phyloP scores from a whole-genome alignment of 2,888 invertebrate genomes.

The Acleris holmiana region DNA sequence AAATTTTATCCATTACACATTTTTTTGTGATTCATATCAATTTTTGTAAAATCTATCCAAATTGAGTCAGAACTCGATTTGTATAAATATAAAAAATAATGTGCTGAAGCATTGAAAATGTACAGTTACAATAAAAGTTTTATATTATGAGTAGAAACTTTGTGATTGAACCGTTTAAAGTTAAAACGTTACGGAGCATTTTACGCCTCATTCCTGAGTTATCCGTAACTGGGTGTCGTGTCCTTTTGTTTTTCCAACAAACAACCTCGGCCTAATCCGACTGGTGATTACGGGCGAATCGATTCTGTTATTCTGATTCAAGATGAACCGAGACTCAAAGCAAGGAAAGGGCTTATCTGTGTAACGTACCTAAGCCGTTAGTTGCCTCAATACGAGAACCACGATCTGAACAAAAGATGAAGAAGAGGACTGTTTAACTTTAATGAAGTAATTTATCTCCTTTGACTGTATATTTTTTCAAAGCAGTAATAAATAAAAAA shows the following conservation, averaged over 20 bases:
- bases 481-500: background rate
- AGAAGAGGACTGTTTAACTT: constrained; percentile 38
- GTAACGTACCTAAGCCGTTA: constrained; percentile 56
- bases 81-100: constrained; percentile 9
- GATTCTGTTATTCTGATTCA: constrained; percentile 60
- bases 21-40: constrained; percentile 33
- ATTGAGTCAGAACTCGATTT: constrained; percentile 26
- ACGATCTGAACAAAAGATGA: constrained; percentile 64
- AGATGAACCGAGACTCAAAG: constrained; percentile 61
- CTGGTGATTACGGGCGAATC: constrained; percentile 65
- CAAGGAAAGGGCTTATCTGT: constrained; percentile 57
- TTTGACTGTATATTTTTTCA: background rate
- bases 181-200: constrained; percentile 22
- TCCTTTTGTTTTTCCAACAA: constrained; percentile 60
- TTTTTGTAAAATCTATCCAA: constrained; percentile 7
- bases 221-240: constrained; percentile 50
- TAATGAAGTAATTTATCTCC: too few relatives aligned
- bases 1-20: constrained; percentile 14
- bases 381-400: constrained; percentile 57
- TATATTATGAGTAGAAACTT: constrained; percentile 1
- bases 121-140: constrained; percentile 25
- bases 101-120: constrained; percentile 25
- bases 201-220: constrained; percentile 44
- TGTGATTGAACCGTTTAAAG: constrained; percentile 16
- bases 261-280: constrained; percentile 57